Percentiles rank a stretch among this genome's conserved stretches.
Evolutionary conservation across 2,888 invertebrate genomes (phyloP).

Genomic region (Limnephilus auricula): DNA sequence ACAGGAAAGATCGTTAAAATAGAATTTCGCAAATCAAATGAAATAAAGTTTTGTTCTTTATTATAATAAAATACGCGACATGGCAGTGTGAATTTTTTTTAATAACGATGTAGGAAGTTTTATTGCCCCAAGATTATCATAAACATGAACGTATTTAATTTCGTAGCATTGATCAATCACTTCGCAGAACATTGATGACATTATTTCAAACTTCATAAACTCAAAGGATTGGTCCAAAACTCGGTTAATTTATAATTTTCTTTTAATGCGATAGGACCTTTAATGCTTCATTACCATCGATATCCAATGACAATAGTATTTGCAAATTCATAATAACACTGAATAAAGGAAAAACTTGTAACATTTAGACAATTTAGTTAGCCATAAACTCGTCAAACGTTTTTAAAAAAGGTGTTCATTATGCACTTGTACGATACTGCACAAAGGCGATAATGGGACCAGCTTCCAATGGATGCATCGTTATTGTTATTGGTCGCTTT

Average conservation of each 20-base stretch:
- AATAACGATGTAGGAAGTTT: no score
- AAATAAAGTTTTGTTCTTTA: not conserved
- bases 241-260: no score
- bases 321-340: not conserved
- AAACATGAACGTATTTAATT: not conserved
- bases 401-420: not conserved
- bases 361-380: not conserved
- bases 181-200: not conserved
- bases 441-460: not conserved
- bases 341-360: not conserved
- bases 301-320: not conserved
- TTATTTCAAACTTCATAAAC: no score
- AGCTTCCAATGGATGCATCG: not conserved
- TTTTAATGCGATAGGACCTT: no score
- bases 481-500: not conserved
- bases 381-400: not conserved
- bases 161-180: not conserved
- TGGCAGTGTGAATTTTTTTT: not conserved
- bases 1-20: not conserved
- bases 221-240: no score
- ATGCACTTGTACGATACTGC: not conserved
- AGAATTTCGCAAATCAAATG: not conserved
- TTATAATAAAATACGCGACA: not conserved
- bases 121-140: not conserved
- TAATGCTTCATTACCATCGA: not conserved